Conservation (phyloP, 2,113 vertebrate species). For the Stegastes partitus region DNA sequence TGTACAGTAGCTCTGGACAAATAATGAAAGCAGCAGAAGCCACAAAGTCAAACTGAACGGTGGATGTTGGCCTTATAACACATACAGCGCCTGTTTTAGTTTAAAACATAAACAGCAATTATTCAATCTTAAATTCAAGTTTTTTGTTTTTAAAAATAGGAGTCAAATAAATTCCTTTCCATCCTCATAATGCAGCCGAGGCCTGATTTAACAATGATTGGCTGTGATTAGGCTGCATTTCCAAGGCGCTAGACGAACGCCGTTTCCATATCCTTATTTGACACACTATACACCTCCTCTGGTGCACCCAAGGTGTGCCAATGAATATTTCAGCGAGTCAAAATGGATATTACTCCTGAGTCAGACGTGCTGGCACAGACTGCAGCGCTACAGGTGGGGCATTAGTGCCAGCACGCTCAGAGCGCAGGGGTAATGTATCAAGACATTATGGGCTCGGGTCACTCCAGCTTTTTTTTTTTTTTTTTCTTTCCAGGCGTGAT, state of each 20-base stretch:
- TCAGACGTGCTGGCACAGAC: constrained; percentile 66
- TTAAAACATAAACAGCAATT: background rate
- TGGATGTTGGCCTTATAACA: background rate
- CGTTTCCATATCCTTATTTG: constrained; percentile 61
- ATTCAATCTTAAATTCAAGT: constrained; percentile 1
- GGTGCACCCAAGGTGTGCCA: constrained; percentile 62
- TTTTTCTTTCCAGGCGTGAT: background rate
- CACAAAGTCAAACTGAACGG: background rate
- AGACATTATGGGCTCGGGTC: constrained; percentile 45
- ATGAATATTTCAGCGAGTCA: constrained; percentile 84
- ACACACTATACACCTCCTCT: constrained; percentile 71
- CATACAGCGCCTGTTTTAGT: background rate
- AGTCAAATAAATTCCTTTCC: background rate
- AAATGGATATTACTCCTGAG: constrained; percentile 77
- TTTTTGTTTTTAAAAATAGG: background rate
- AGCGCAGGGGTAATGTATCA: constrained; percentile 47
- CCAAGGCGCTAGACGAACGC: constrained; percentile 36
- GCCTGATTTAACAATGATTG: constrained; percentile 23
- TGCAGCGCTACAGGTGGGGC: constrained; percentile 64
- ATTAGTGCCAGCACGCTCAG: constrained; percentile 57
- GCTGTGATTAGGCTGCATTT: constrained; percentile 50
- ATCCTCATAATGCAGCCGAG: constrained; percentile 4
- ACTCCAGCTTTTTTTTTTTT: constrained; percentile 4
- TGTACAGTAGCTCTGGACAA: too few relatives aligned
- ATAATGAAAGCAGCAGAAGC: background rate